Base-by-base conservation (phyloP, 2,888 invertebrate species). In the Lasioglossum lativentre region DNA sequence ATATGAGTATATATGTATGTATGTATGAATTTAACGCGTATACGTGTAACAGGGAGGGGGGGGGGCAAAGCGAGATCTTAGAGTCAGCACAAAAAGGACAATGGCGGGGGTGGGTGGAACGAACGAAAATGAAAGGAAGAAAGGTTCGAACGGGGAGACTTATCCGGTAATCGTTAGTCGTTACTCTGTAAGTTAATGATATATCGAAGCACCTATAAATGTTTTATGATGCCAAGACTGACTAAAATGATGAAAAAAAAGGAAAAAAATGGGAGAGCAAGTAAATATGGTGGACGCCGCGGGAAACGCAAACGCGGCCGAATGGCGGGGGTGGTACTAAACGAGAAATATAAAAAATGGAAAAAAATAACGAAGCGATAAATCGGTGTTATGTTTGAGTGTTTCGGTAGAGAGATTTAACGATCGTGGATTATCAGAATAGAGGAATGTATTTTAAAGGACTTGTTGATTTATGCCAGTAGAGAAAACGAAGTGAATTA, bases 301-400 rank as follows among this genome's bases (percentile, higher is more conserved):
- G 63, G 16, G 6, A 16, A 45, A 6, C 63, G 63, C 63, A 8
- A 30, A 63, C 63, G 63, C 63, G 63, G 63, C n/a, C 63, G 63
- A 63, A 63, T 63, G 16, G 63, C 27, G 42, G 38, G 80, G 40
- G 4, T 30, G 75, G n/a, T n/a, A 45, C 23, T 59, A 23, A 38
- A 68, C 30, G 82, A 80, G 40, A 76, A 85, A 82, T 79, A 86
- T 75, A 59, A 84, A 75, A 19, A 87, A 68, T 38, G 16, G 84
- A 75, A 45, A 19, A 82, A 68, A 82, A 66, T 66, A 66, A n/a
- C 72, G 73, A 40, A 82, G 83, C 85, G 89, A 89, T 92, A 91
- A 94, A 93, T 95, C 90, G 93, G 93, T 95, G 95, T 95, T 95
- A 94, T 92, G 95, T 95, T 95, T 94, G 94, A 92, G 92, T 95